These are phyloP conservation scores for Anoplophora glabripennis DNA, from an alignment of 1,140 invertebrate species.

Conservation along the genomic window DNA sequence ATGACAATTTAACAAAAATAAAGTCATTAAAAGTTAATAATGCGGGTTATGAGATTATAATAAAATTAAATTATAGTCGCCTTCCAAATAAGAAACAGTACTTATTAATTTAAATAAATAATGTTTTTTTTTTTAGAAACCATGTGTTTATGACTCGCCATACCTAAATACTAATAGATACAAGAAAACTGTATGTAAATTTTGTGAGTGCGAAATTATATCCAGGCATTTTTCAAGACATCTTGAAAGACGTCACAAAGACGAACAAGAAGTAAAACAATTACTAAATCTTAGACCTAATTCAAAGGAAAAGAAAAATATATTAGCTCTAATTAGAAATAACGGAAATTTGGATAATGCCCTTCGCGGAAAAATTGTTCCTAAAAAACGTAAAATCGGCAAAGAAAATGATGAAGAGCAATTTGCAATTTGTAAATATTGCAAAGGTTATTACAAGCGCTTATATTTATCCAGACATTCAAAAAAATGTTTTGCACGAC, in stretches of 20 bases:
- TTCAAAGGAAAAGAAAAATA: slow-evolving; percentile 8
- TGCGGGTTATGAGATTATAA: too few species aligned
- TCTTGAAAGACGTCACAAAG: slow-evolving; percentile 17
- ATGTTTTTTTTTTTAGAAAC: too few species aligned
- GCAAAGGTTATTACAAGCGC: slow-evolving; percentile 12
- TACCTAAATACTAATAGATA: slow-evolving; percentile 8
- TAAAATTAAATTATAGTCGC: too few species aligned
- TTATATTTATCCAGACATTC: background rate
- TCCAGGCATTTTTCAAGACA: slow-evolving; percentile 21
- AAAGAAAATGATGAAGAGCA: slow-evolving; percentile 5
- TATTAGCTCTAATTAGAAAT: slow-evolving; percentile 13
- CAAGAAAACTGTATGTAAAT: slow-evolving; percentile 21
- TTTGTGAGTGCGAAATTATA: slow-evolving; percentile 12
- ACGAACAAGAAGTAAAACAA: slow-evolving; percentile 15
- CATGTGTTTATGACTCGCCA: slow-evolving; percentile 6
- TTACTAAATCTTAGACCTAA: background rate
- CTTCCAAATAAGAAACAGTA: too few species aligned
- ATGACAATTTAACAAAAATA: too few species aligned
- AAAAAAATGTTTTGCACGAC: slow-evolving; percentile 15
- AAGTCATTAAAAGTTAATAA: too few species aligned
- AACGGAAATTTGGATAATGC: slow-evolving; percentile 13
- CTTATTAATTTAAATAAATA: too few species aligned
- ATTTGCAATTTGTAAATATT: slow-evolving; percentile 11
- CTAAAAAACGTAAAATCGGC: background rate
- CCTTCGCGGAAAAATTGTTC: slow-evolving; percentile 10